Conservation (phyloP, 1,140 invertebrate species). For the Chironomus striatipennis region DNA sequence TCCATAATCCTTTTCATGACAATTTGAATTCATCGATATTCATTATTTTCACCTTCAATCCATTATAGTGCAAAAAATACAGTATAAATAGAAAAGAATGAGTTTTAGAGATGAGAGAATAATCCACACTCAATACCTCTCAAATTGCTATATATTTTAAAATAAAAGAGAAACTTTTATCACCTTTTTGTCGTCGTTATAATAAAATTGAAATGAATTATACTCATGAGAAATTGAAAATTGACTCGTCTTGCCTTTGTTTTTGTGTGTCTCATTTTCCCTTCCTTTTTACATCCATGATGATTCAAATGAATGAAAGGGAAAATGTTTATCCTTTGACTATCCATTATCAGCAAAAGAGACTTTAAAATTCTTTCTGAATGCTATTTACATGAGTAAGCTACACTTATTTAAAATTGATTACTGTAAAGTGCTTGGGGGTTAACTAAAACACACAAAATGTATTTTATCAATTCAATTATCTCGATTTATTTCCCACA, state of each 20-base stretch:
- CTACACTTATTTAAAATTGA: constrained; percentile 9
- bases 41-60: background rate
- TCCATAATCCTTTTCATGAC: background rate
- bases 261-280: background rate
- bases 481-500: constrained; percentile 12
- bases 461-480: constrained; percentile 14
- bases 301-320: background rate
- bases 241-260: background rate
- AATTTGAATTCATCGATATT: background rate
- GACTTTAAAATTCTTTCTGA: background rate
- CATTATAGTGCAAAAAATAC: background rate
- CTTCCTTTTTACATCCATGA: background rate
- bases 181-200: background rate
- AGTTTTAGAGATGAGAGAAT: background rate
- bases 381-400: background rate
- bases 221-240: background rate
- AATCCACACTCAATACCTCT: background rate
- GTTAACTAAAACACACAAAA: constrained; percentile 8
- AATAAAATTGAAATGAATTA: background rate
- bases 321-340: background rate
- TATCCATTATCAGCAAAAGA: background rate
- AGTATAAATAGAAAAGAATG: background rate
- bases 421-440: background rate
- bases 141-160: background rate
- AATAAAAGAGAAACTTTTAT: background rate